A percentile compares a stretch with the other conserved stretches of the same genome.
Conservation (phyloP, 2,113 vertebrate genomes). For the Megaceryle maxima region DNA sequence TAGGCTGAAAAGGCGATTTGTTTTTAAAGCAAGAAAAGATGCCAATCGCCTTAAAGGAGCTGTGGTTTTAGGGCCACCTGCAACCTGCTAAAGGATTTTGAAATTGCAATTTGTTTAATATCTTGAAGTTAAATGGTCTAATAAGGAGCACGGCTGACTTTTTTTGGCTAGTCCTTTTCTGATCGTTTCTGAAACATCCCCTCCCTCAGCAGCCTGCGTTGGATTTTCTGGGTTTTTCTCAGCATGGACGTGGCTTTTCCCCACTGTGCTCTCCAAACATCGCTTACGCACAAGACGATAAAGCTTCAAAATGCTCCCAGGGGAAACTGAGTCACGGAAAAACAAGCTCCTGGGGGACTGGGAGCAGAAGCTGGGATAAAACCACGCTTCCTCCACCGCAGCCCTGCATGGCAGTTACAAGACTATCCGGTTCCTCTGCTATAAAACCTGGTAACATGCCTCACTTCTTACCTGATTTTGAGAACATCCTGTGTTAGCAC, state of each 20-base stretch:
- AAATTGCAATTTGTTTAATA: background rate
- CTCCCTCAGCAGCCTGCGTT: background rate
- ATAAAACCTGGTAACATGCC: conserved; percentile 19
- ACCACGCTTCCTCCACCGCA: background rate
- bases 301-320: background rate
- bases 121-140: background rate
- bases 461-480: conserved; percentile 53
- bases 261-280: background rate
- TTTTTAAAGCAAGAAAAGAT: background rate
- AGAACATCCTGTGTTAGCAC: conserved; percentile 51
- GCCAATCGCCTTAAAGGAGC: background rate
- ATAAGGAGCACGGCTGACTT: background rate
- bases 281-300: fast-evolving
- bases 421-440: conserved; percentile 55
- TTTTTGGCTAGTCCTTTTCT: background rate
- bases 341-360: background rate
- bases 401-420: background rate
- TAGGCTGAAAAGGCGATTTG: background rate
- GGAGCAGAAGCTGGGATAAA: background rate
- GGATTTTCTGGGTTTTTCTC: background rate
- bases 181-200: background rate
- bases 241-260: fast-evolving
- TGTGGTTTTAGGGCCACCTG: conserved; percentile 14
- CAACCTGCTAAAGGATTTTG: background rate
- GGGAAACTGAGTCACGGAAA: conserved; percentile 21